Conservation (phyloP, 2,113 vertebrate species). For the Climacteris rufus region DNA sequence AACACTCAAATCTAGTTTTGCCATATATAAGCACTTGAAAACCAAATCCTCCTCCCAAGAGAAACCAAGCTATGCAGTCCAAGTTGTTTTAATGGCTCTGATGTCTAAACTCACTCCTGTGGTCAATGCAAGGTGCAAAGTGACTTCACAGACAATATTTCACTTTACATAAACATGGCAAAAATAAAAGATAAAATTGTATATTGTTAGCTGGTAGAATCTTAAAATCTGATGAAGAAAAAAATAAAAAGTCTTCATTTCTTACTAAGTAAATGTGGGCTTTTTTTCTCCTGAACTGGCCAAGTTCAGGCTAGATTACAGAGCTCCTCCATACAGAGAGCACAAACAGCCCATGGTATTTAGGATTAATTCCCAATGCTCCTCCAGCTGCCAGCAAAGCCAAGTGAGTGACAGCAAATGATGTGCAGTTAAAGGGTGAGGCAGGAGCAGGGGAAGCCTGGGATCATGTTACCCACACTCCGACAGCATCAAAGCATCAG, state of each 20-base stretch:
- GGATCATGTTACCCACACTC: neutral
- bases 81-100: neutral
- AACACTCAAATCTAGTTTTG: neutral
- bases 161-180: neutral
- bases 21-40: neutral
- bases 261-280: neutral
- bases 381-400: neutral
- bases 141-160: neutral
- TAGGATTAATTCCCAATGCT: neutral
- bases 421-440: neutral
- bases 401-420: neutral
- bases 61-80: neutral
- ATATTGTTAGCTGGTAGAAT: fast-evolving
- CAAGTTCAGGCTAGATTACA: neutral
- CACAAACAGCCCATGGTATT: neutral
- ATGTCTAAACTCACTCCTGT: neutral
- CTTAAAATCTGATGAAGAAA: neutral
- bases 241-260: neutral
- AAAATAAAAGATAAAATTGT: neutral
- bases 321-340: too few relatives aligned
- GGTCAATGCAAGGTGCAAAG: neutral
- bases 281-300: neutral
- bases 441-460: neutral
- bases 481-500: neutral
- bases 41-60: neutral